phyloP scores from a whole-genome alignment of 2,113 vertebrate genomes.

The Saguinus midas region DNA sequence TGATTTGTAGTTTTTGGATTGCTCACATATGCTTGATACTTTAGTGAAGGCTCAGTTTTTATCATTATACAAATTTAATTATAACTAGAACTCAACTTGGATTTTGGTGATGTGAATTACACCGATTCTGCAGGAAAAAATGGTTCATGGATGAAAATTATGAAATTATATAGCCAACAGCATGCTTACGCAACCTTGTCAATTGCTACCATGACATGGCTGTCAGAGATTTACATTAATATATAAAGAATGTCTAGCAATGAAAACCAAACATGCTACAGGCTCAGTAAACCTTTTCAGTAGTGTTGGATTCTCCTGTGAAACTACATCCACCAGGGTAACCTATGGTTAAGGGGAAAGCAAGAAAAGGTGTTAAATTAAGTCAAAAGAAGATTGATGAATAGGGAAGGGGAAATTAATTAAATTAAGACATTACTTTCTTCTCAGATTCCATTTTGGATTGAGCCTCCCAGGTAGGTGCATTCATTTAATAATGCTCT shows the following conservation, averaged over 20 bases:
- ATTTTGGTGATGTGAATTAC: not conserved
- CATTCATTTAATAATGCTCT: not conserved
- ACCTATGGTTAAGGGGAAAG: not conserved
- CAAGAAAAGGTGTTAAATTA: not conserved
- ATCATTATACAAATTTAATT: not conserved
- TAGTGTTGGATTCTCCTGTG: not conserved
- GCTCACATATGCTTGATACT: not conserved
- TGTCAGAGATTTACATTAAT: not conserved
- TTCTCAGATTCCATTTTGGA: constrained; percentile 28
- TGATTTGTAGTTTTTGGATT: constrained; percentile 11
- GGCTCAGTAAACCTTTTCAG: not conserved
- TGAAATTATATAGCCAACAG: not conserved
- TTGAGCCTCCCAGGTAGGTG: not conserved
- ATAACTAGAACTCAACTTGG: not conserved
- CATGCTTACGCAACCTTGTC: not conserved
- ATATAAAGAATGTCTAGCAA: not conserved
- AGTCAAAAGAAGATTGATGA: not conserved
- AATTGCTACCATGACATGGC: not conserved
- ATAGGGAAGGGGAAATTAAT: not conserved
- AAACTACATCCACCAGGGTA: not conserved
- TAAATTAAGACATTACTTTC: not conserved
- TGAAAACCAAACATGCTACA: not conserved
- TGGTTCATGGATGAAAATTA: not conserved
- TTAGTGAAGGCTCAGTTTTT: not conserved
- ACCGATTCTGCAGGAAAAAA: not conserved